Conservation (phyloP, 2,888 invertebrate genomes). For the Drosophila mettleri region DNA sequence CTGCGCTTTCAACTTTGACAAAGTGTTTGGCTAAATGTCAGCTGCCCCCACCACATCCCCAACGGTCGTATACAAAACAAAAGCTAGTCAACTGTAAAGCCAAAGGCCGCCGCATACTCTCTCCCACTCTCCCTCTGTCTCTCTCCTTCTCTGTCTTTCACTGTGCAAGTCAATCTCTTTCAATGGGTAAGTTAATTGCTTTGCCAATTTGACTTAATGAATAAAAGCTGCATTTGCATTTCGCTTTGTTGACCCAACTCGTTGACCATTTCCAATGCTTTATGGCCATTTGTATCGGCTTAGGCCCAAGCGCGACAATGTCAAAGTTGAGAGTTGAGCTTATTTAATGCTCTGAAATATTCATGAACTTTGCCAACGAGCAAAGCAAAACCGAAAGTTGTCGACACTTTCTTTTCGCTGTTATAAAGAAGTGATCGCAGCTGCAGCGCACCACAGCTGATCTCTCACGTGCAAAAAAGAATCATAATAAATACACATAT, state of each 20-base stretch:
- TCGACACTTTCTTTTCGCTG: conserved; percentile 59
- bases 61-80: conserved; percentile 12
- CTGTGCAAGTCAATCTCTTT: conserved; percentile 13
- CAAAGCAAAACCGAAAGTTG: conserved; percentile 45
- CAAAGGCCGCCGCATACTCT: conserved; percentile 50
- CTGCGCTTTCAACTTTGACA: conserved; percentile 64
- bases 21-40: conserved; percentile 68
- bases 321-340: conserved; percentile 59
- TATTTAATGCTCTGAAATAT: conserved; percentile 66
- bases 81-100: conserved; percentile 48
- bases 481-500: conserved; percentile 25
- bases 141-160: conserved; percentile 16
- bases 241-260: conserved; percentile 60
- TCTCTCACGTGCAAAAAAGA: conserved; percentile 53
- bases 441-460: conserved; percentile 29
- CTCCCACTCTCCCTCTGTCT: conserved; percentile 14
- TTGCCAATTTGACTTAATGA: conserved; percentile 69
- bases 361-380: conserved; percentile 49
- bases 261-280: conserved; percentile 52
- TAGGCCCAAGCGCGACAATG: conserved; percentile 42
- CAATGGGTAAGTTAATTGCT: conserved; percentile 57
- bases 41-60: conserved; percentile 10
- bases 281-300: conserved; percentile 57
- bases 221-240: conserved; percentile 62
- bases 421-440: conserved; percentile 44